Base-by-base conservation (phyloP, 2,888 invertebrate genomes). In the Lycia hirtaria region DNA sequence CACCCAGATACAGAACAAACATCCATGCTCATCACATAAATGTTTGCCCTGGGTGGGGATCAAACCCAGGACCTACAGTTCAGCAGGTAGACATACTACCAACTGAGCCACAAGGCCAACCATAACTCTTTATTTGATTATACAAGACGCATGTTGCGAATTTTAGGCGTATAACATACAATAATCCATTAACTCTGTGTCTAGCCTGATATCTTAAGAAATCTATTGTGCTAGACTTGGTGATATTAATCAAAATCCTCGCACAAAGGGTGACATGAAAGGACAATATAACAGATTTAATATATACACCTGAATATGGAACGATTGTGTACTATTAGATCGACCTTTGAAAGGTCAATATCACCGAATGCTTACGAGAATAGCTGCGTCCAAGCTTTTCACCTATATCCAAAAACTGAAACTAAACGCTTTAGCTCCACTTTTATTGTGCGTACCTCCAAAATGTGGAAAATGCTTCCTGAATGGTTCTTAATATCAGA, bases 161-260 rank as follows among this genome's bases (percentile, higher is more conserved):
- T 24, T 7, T 9, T 14, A 22, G 5, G 6, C 7, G 6, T 12
- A 40, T 6, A 24, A 40, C 14, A 22, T 9, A 9, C 7, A 22
- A 26, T 10, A 41, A 41, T 41, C 41, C 41, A 41, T 41, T 41
- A 40, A 14, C 6, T n/a, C 12, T 24, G n/a, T 20, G 41, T 17
- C 26, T 24, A 17, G 28, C 20, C 15, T 40, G 40, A 40, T 40
- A 32, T 3, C 15, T 26, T 33, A 50, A 50, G 26, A 41, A 20
- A 43, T 22, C 43, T 52, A 43, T 44, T 52, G 19, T 52, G 22
- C n/a, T 30, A 44, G 17, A 33, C 14, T 22, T 15, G 4, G 14
- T 28, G 20, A 56, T 59, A 64, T 64, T 61, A 61, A 61, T 64
- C 61, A 64, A 61, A 61, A 56, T 54, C 33, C 50, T 43, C 45